Evolutionary conservation across 2,113 vertebrate species (phyloP).

Genomic region (Laticauda colubrina): DNA sequence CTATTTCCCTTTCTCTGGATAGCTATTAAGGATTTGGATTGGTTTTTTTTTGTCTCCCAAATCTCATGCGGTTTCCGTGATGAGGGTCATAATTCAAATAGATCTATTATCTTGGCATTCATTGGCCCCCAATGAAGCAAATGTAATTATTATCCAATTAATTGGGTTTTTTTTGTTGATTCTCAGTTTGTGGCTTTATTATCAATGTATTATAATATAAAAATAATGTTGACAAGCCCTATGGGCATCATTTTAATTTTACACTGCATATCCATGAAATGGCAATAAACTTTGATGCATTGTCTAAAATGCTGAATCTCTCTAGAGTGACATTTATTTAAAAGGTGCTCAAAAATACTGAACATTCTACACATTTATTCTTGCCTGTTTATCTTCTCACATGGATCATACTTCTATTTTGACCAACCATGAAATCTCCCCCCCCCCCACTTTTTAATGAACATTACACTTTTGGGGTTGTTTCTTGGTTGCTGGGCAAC

Average conservation of each 20-base stretch:
- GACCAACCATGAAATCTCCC: not conserved
- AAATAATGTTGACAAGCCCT: constrained; percentile 28
- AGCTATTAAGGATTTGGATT: constrained; percentile 41
- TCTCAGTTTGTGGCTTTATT: constrained; percentile 47
- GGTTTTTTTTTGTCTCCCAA: constrained; percentile 50
- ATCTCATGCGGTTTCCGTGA: constrained; percentile 24
- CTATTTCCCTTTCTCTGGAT: constrained; percentile 52
- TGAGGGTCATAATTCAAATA: constrained; percentile 60
- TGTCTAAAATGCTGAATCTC: constrained; percentile 12
- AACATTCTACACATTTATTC: not conserved
- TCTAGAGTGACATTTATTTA: constrained; percentile 8
- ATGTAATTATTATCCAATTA: constrained; percentile 70
- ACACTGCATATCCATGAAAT: constrained; percentile 10
- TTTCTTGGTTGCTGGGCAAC: not conserved
- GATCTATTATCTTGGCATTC: constrained; percentile 62
- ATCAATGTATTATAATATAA: constrained; percentile 13
- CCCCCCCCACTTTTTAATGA: not conserved
- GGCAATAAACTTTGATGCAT: constrained; percentile 27
- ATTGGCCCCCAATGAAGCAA: constrained; percentile 28
- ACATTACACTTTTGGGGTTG: not conserved
- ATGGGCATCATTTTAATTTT: constrained; percentile 5
- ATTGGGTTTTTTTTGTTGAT: constrained; percentile 62
- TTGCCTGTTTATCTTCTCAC: not conserved
- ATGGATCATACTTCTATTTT: not conserved
- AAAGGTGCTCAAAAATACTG: not conserved